Evolutionary conservation across 2,888 invertebrate genomes (phyloP), one percentile per base, ranked within the genome.

Genomic region (Acrobasis suavella): DNA sequence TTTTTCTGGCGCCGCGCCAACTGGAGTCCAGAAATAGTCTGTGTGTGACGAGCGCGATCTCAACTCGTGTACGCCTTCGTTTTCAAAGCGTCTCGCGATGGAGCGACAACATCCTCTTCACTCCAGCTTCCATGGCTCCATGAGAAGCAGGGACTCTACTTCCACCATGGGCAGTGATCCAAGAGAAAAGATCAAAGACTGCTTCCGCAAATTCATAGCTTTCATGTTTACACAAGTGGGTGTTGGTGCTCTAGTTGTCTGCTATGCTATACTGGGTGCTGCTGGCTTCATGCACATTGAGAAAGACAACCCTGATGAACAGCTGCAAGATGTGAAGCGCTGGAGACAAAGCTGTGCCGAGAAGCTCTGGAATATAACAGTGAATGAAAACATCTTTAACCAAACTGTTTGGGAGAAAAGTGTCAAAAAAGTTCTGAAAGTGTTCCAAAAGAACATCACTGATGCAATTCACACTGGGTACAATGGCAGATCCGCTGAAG

Each of bases 181-280:
- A 0, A 91, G 95, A 42, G 96, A 96, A 78, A 96, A 95, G 77
- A 94, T 97, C 63, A 97, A 96, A 85, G 96, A 97, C 78, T 97
- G 97, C 81, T 96, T 96, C 76, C 93, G 97, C 52, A 97, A 97
- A 85, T 93, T 97, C 72, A 95, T 97, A 63, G 97, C 97, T 9
- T 97, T 97, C 79, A 97, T 97, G 97, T 97, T 97, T 89, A 97
- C 97, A 9, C 97, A 97, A 93, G 96, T 96, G 77, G 97, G 97
- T 71, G 97, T 97, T 46, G 97, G 97, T 63, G 97, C 96, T 9
- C 91, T 97, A 16, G 96, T 97, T 55, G 96, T 97, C 2, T 95
- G 97, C 69, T 97, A 97, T 82, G 96, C 97, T 38, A 95, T 97
- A 62, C 94, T 97, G 39, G 97, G 97, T 0, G 97, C 97, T 0